Evolutionary conservation across 1,140 invertebrate species (phyloP), one percentile per base, ranked within the genome.

Genomic region (Drosophila lacertosa): DNA sequence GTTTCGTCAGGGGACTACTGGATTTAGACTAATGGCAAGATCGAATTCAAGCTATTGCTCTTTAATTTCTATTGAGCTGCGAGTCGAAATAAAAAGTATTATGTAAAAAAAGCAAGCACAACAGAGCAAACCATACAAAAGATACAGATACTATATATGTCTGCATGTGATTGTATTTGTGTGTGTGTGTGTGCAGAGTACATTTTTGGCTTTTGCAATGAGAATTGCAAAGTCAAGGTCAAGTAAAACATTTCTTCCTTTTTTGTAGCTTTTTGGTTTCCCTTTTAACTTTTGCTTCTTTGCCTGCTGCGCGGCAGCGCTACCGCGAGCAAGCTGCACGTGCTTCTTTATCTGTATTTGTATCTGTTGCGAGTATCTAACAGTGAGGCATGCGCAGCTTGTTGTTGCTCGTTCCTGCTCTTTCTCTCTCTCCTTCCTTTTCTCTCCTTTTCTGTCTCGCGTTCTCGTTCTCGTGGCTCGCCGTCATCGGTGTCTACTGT

Each of bases 141-240:
- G 29, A 62, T 53, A 60, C 47, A 64, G 24, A 45, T 20, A 18
- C 24, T 18, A 29, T 11, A 54, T 32, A 18, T 45, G 20, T 60
- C 15, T 65, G 5, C 47, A 15, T 45, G 24, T 50, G 13, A 57
- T 16, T 45, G 24, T 54, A 4, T 11, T 18, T 53, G 35, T 63
- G 22, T 29, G 18, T 64, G 13, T 33, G 15, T 39, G 48, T 54
- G 45, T 53, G 54, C 4, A 45, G 55, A 45, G 54, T 74, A 68
- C 60, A 77, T 83, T 66, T 67, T 65, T n/a, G 20, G 24, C n/a
- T 62, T 59, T 75, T 78, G 79, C 80, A 84, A 84, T 86, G 58
- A 81, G 80, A 77, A 88, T 86, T 86, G 88, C 70, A 75, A 81
- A 86, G 82, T 88, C 82, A 86, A 86, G 82, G 82, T 77, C 80